A percentile compares a stretch with the other conserved stretches of the same genome.
phyloP scores from a whole-genome alignment of 2,797 vertebrate species.

The Esox lucius region DNA sequence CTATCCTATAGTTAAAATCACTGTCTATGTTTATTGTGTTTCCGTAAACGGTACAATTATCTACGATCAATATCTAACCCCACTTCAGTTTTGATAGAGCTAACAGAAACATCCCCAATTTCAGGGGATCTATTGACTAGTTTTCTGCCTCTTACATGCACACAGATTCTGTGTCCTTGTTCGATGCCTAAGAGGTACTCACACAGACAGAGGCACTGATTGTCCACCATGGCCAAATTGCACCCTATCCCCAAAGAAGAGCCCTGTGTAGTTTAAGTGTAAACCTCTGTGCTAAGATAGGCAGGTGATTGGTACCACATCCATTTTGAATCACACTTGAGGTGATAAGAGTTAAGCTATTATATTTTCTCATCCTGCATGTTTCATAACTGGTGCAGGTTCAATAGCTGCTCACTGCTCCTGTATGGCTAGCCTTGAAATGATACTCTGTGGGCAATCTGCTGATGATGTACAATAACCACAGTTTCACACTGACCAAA shows the following conservation, averaged over 20 bases:
- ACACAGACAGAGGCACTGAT: slow-evolving; percentile 1
- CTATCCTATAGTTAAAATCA: too few species aligned
- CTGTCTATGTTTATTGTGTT: too few species aligned
- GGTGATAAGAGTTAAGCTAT: slow-evolving; percentile 31
- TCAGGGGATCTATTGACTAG: background rate
- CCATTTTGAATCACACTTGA: slow-evolving; percentile 16
- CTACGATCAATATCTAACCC: background rate
- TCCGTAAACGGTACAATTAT: background rate
- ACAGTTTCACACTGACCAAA: background rate
- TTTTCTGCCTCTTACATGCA: slow-evolving; percentile 5
- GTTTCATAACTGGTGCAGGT: slow-evolving; percentile 21
- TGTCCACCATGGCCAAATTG: background rate
- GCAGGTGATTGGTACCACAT: background rate
- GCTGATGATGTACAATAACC: background rate
- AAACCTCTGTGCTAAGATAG: too few species aligned
- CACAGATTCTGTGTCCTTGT: slow-evolving; percentile 16
- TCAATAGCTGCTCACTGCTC: background rate
- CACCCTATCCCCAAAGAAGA: background rate
- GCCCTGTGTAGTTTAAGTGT: background rate
- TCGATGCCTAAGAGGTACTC: slow-evolving; percentile 11
- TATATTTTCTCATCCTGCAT: slow-evolving; percentile 4
- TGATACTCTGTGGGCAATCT: background rate
- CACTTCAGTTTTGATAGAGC: background rate
- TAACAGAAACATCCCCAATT: background rate
- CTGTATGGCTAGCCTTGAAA: background rate